Percentiles rank a stretch among this genome's conserved stretches.
These are phyloP conservation scores for Drosophila rubida DNA, from an alignment of 2,888 invertebrate genomes.

Conservation along the genomic window DNA sequence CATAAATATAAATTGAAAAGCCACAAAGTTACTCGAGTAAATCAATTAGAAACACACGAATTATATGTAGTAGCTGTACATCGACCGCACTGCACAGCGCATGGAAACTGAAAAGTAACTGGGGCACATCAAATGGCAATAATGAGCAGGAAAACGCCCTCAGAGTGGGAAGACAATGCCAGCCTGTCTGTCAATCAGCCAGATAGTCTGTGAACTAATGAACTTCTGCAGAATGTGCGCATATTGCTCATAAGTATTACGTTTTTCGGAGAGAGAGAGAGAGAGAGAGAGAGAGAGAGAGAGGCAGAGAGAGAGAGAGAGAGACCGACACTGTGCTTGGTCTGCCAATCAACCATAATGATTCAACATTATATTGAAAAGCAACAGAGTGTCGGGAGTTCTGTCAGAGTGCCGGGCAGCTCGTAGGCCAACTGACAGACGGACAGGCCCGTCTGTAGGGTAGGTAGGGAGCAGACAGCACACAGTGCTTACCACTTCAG, in stretches of 20 bases:
- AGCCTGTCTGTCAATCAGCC: conserved; percentile 19
- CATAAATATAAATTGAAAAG: conserved; percentile 43
- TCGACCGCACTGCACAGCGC: background rate
- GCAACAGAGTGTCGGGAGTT: conserved; percentile 39
- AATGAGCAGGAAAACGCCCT: conserved; percentile 50
- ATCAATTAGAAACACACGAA: conserved; percentile 62
- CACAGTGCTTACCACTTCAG: conserved; percentile 18
- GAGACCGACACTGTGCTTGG: conserved; percentile 33
- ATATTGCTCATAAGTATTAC: conserved; percentile 18
- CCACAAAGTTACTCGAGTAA: conserved; percentile 48
- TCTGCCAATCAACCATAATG: conserved; percentile 77
- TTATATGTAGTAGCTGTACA: conserved; percentile 5
- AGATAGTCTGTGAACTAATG: conserved; percentile 47
- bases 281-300: background rate
- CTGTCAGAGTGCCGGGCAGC: conserved; percentile 18
- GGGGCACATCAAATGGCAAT: conserved; percentile 22
- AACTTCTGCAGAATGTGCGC: conserved; percentile 52
- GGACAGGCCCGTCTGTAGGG: too few relatives aligned
- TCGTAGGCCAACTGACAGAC: conserved; percentile 50
- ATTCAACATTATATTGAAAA: conserved; percentile 67
- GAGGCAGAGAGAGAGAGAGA: conserved; percentile 4
- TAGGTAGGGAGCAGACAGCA: conserved; percentile 25
- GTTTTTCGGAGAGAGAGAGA: background rate
- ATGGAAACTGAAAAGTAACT: conserved; percentile 22
- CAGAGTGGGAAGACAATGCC: conserved; percentile 8